Evolutionary conservation across 1,140 invertebrate genomes (phyloP).

Genomic region (Maconellicoccus hirsutus): DNA sequence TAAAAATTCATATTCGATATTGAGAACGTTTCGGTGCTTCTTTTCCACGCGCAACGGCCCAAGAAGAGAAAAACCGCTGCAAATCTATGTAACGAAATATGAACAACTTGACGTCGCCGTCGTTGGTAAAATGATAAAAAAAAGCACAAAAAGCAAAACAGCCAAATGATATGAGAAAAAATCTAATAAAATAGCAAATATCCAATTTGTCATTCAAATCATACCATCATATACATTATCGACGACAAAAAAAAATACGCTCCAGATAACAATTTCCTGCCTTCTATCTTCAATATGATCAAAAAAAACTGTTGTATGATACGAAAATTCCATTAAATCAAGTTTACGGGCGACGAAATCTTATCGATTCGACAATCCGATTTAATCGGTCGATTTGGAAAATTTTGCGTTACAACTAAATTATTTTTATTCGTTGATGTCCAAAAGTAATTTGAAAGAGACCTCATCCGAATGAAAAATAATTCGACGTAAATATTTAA

Average conservation of each 20-base stretch:
- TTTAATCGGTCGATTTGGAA: too few relatives aligned
- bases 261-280: neutral
- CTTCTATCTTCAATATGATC: neutral
- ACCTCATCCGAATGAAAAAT: too few relatives aligned
- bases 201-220: constrained; percentile 5
- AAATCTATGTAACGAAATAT: neutral
- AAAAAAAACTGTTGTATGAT: too few relatives aligned
- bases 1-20: constrained; percentile 10
- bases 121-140: neutral
- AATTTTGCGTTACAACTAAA: too few relatives aligned
- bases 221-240: constrained; percentile 5
- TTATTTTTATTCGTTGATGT: too few relatives aligned
- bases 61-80: neutral
- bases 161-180: neutral
- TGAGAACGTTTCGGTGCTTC: neutral
- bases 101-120: neutral
- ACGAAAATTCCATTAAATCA: too few relatives aligned
- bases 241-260: neutral
- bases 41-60: neutral
- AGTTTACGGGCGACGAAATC: too few relatives aligned
- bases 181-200: constrained; percentile 1
- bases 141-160: neutral
- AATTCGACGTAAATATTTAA: too few relatives aligned
- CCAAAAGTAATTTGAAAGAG: too few relatives aligned
- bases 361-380: too few relatives aligned